phyloP scores from a whole-genome alignment of 1,140 invertebrate genomes.

The Pomacea maculata region DNA sequence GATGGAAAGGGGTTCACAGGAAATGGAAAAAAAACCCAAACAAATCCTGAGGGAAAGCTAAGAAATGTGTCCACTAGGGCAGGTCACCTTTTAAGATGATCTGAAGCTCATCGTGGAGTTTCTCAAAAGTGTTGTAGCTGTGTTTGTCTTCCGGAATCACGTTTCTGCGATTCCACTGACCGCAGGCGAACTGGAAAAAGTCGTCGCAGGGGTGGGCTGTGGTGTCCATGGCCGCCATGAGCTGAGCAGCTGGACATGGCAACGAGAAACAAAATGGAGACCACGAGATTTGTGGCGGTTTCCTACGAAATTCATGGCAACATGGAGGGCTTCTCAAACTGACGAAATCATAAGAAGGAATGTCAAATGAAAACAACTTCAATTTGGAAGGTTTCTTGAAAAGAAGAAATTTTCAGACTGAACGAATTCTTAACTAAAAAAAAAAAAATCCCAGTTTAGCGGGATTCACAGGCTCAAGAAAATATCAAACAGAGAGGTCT shows the following conservation, averaged over 20 bases:
- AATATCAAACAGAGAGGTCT: too few relatives aligned
- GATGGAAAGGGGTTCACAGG: too few relatives aligned
- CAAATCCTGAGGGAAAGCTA: too few relatives aligned
- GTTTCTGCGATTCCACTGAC: slow-evolving; percentile 88
- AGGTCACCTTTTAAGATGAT: slow-evolving; percentile 75
- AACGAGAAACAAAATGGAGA: neutral
- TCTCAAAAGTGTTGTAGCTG: slow-evolving; percentile 89
- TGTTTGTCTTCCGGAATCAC: slow-evolving; percentile 88
- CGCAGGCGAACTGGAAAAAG: slow-evolving; percentile 91
- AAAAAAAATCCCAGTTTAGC: too few relatives aligned
- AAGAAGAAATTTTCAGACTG: neutral
- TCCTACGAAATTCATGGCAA: neutral
- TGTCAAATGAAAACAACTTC: too few relatives aligned
- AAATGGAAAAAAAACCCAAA: too few relatives aligned
- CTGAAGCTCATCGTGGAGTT: slow-evolving; percentile 86
- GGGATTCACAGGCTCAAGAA: neutral
- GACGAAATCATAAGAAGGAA: neutral
- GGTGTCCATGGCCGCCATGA: slow-evolving; percentile 85
- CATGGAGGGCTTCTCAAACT: too few relatives aligned
- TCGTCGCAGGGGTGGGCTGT: slow-evolving; percentile 83
- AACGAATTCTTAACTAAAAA: neutral
- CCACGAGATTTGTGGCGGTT: neutral
- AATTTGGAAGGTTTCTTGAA: neutral
- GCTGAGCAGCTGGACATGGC: slow-evolving; percentile 76
- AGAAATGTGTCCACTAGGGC: too few relatives aligned